Conservation (phyloP, 2,888 invertebrate genomes). For the Dicycla oo region DNA sequence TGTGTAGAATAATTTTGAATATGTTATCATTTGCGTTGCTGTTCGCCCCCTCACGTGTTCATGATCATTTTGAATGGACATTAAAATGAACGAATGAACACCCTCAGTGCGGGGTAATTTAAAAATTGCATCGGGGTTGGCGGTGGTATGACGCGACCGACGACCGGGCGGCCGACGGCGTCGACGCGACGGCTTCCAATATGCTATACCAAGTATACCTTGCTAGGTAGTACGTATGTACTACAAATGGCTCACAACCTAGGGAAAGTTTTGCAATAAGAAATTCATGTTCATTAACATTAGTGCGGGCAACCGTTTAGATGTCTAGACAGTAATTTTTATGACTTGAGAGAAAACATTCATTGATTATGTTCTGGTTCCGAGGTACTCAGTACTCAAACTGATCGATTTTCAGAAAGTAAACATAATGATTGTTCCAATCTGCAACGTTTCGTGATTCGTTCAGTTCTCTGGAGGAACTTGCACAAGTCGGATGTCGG, state of each 20-base stretch:
- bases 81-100: constrained; percentile 76
- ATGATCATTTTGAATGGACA: constrained; percentile 74
- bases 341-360: constrained; percentile 29
- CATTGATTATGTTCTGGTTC: constrained; percentile 6
- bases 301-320: constrained; percentile 24
- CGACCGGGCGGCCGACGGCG: constrained; percentile 70
- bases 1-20: constrained; percentile 79
- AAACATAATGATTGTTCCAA: constrained; percentile 32
- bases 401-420: constrained; percentile 21
- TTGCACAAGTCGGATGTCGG: constrained; percentile 80
- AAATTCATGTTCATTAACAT: constrained; percentile 52
- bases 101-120: constrained; percentile 82
- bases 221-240: constrained; percentile 25
- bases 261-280: constrained; percentile 55
- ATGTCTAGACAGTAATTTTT: constrained; percentile 54
- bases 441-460: constrained; percentile 63
- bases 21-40: constrained; percentile 74
- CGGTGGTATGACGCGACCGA: constrained; percentile 70
- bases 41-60: constrained; percentile 71
- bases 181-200: constrained; percentile 51
- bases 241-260: constrained; percentile 43
- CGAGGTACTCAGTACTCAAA: not conserved
- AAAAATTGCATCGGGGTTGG: constrained; percentile 81
- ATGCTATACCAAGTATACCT: constrained; percentile 20
- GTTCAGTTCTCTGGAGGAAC: constrained; percentile 75